A percentile compares a stretch with the other conserved stretches of the same genome.
These are phyloP conservation scores for Orbicella faveolata DNA, from an alignment of 64 coral and sea anemone genomes.

Conservation along the genomic window DNA sequence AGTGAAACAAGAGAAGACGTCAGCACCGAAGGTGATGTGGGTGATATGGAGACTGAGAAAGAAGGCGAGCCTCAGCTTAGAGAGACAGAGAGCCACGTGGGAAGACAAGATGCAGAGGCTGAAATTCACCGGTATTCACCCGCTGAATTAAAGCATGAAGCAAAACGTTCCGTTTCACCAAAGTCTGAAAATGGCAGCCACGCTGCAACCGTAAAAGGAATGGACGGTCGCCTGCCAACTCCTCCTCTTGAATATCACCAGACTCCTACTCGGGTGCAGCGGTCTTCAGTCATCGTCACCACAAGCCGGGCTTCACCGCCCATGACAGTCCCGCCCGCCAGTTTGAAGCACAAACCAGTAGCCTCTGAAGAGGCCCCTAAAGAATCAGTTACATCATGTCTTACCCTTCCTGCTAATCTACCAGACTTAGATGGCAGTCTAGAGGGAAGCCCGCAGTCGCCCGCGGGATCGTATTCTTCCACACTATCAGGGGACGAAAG, in stretches of 20 bases:
- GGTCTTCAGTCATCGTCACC: constrained; percentile 35
- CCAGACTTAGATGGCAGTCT: neutral
- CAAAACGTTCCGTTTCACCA: neutral
- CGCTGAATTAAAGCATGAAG: neutral
- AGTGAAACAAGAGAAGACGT: constrained; percentile 13
- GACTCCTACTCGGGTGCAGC: neutral
- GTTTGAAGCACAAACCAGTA: neutral
- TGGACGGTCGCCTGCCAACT: neutral
- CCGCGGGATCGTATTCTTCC: constrained; percentile 3
- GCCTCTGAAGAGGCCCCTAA: neutral
- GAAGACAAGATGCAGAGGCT: neutral
- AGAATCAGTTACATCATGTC: neutral
- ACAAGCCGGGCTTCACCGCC: neutral
- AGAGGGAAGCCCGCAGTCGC: constrained; percentile 9
- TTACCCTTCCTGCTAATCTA: neutral
- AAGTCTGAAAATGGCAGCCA: neutral
- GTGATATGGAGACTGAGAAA: neutral
- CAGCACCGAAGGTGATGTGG: neutral
- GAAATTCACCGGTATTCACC: neutral
- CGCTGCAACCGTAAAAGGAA: neutral
- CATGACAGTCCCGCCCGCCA: neutral
- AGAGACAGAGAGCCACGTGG: neutral
- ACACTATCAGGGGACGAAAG: constrained; percentile 15
- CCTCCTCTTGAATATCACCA: neutral
- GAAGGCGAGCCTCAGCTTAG: neutral